Percentiles rank a stretch among this genome's conserved stretches.
phyloP scores from a whole-genome alignment of 2,113 vertebrate genomes.

The Peucedramus taeniatus region DNA sequence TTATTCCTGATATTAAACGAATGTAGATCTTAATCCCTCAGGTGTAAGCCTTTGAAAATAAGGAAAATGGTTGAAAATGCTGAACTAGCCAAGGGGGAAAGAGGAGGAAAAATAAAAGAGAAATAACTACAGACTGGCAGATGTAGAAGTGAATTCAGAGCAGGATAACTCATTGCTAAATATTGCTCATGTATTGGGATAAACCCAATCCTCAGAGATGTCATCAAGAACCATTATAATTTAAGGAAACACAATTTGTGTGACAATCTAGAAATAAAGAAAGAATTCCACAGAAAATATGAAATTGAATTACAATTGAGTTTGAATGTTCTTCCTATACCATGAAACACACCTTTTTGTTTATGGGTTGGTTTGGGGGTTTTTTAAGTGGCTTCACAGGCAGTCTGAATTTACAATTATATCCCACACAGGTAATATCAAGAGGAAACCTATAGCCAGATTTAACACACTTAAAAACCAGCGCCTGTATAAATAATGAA shows the following conservation, averaged over 20 bases:
- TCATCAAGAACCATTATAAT: background rate
- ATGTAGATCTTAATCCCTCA: slow-evolving; percentile 58
- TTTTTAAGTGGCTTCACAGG: background rate
- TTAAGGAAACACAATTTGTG: background rate
- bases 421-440: background rate
- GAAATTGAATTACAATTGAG: background rate
- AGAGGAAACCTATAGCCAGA: background rate
- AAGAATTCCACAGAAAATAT: background rate
- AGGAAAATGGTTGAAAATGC: slow-evolving; percentile 31
- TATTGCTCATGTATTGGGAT: background rate
- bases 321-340: background rate
- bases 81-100: slow-evolving; percentile 45
- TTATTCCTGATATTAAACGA: slow-evolving; percentile 56
- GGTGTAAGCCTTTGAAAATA: slow-evolving; percentile 50
- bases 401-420: background rate
- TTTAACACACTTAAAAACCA: background rate
- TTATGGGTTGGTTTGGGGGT: background rate
- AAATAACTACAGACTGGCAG: slow-evolving; percentile 23
- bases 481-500: background rate
- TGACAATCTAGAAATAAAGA: background rate
- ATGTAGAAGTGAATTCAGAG: slow-evolving; percentile 44
- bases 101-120: slow-evolving; percentile 18
- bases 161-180: background rate
- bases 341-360: background rate
- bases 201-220: background rate